Percentiles rank a stretch among this genome's conserved stretches.
These are phyloP conservation scores for Orthonyx spaldingii DNA, from an alignment of 2,113 vertebrate genomes.

Conservation along the genomic window DNA sequence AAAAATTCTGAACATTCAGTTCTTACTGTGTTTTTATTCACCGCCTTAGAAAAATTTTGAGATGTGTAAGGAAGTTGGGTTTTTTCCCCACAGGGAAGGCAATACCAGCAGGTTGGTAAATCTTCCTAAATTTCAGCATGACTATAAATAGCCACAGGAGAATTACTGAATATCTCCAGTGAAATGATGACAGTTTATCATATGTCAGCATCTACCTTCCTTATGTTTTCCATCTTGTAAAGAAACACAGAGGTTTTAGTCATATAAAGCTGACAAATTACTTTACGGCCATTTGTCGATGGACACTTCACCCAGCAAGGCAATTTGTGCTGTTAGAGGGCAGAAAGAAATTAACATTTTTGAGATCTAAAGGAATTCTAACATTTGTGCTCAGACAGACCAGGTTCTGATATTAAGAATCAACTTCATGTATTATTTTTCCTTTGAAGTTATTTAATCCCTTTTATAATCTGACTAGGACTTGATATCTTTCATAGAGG, in stretches of 20 bases:
- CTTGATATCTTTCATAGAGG: constrained; percentile 1
- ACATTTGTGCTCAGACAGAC: not conserved
- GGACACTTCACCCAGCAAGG: not conserved
- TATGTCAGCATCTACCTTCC: not conserved
- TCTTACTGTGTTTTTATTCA: not conserved
- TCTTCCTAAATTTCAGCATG: constrained; percentile 2
- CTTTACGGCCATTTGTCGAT: not conserved
- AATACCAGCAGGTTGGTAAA: not conserved
- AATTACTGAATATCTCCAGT: not conserved
- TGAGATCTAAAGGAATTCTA: not conserved
- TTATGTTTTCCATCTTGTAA: not conserved
- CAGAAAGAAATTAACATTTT: not conserved
- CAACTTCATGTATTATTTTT: constrained; percentile 33
- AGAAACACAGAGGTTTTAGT: not conserved
- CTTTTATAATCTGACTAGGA: constrained; percentile 39
- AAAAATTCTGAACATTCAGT: not conserved
- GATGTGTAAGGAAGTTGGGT: not conserved
- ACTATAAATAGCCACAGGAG: constrained; percentile 18
- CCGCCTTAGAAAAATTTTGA: not conserved
- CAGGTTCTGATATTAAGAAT: constrained; percentile 18
- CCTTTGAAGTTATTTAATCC: constrained; percentile 63
- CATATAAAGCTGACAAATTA: not conserved
- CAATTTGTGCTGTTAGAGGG: not conserved
- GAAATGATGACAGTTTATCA: constrained; percentile 12
- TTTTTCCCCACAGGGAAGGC: not conserved